Evolutionary conservation across 2,888 invertebrate genomes (phyloP).

Genomic region (Torymus auratus): DNA sequence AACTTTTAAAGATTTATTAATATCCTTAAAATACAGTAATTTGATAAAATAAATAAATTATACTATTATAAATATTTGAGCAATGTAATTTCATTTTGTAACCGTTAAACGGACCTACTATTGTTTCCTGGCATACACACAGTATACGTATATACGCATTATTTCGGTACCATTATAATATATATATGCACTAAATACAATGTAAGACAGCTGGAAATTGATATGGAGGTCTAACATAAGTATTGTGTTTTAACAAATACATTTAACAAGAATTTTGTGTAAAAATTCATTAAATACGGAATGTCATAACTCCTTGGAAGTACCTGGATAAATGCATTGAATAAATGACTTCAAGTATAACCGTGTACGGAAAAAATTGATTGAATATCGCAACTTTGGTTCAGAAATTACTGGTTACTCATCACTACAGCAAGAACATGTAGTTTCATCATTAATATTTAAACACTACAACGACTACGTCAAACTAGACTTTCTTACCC

Average conservation of each 20-base stretch:
- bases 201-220: conserved; percentile 24
- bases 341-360: not conserved
- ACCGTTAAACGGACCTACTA: conserved; percentile 36
- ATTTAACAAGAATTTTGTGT: conserved; percentile 19
- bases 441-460: conserved; percentile 4
- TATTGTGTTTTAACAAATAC: not conserved
- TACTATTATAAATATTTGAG: conserved; percentile 53
- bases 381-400: too few relatives aligned
- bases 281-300: not conserved
- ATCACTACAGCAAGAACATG: not conserved
- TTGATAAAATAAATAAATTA: conserved; percentile 47
- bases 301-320: too few relatives aligned
- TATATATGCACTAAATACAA: conserved; percentile 12
- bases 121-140: conserved; percentile 14
- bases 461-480: not conserved
- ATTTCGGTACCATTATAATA: conserved; percentile 12
- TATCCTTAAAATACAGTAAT: conserved; percentile 49
- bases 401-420: not conserved
- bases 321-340: too few relatives aligned
- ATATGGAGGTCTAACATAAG: conserved; percentile 4
- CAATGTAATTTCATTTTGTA: conserved; percentile 49
- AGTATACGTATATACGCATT: conserved; percentile 17
- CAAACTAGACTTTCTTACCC: too few relatives aligned
- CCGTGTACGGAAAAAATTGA: conserved; percentile 10
- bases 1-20: conserved; percentile 49